Evolutionary conservation across 2,888 invertebrate species (phyloP), one percentile per base, ranked within the genome.

Genomic region (Drosophila antonietae): DNA sequence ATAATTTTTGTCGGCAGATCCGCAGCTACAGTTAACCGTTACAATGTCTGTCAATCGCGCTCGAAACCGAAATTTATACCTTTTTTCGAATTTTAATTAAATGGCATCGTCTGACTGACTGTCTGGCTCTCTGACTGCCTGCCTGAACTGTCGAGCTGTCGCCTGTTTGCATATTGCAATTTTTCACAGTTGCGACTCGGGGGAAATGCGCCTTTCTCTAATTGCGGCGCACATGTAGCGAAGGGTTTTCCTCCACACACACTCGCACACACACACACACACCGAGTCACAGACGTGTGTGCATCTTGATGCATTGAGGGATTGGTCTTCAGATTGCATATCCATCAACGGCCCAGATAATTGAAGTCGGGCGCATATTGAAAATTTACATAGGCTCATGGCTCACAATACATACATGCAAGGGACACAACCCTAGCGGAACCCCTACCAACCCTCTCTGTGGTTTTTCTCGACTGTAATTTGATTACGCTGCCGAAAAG

Each of bases 161-260:
- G 79, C 55, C 80, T 66, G 81, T 87, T 90, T 87, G 87, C 86
- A 88, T 90, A 88, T 88, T 83, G 89, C 89, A 81, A 88, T 73
- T 85, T 80, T 75, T 74, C 52, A 31, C 23, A 56, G 18, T 53
- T 61, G 10, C 65, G 62, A 67, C 62, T 68, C 69, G 67, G 71
- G 77, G 49, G 65, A 84, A 83, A 78, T 75, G 84, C 73, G 62
- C 74, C 79, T 87, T 88, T 72, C 78, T 89, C 89, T 89, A 84
- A 89, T 89, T 89, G 88, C 88, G 80, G 80, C 80, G 53, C 80
- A 80, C 73, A 78, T 63, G 63, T 15, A 65, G 23, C 53, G 49
- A 68, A 86, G 67, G 81, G 75, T 61, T 86, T 81, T 72, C 56
- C 77, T 51, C 57, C 51, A 57, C 64, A 76, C 61, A n/a, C 28